Evolutionary conservation across 2,888 invertebrate species (phyloP), one percentile per base, ranked within the genome.

Genomic region (Laspeyria flexula): DNA sequence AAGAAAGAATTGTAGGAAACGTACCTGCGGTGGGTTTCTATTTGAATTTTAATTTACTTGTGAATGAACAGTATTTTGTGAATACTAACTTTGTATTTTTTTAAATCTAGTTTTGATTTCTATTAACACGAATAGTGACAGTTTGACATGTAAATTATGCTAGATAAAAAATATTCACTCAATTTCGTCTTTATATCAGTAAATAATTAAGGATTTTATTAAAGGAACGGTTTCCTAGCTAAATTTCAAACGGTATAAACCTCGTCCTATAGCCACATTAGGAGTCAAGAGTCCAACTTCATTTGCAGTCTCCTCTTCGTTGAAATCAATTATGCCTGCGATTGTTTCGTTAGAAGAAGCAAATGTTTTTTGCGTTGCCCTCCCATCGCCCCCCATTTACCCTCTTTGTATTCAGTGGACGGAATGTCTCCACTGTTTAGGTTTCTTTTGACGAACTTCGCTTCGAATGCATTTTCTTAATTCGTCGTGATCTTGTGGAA

Each of bases 311-410:
- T 72, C 70, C 76, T 83, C 84, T 79, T 84, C 85, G 83, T 88
- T 89, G 83, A 89, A 91, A 90, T 90, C 90, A 91, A 91, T 91
- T 90, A 90, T 90, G 88, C 84, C 70, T 77, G 87, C 88, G 81
- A 90, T 91, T 90, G 90, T 90, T 91, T 91, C 90, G 90, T 90
- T 90, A 89, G 86, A 83, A 74, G 83, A 77, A 83, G 83, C 86
- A 79, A 86, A 85, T 85, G 84, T 86, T 88, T 89, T 87, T 85
- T 85, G 78, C 78, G 71, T 51, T 29, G 30, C 35, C 50, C 51
- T 35, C 55, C 46, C 49, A 49, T 27, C 48, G 50, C 62, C 57
- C 64, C 65, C 50, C 46, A 73, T 75, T 69, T 40, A 35, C 43
- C 65, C 70, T 66, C 84, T 90, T 88, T 88, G 87, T 91, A 91